A percentile compares a stretch with the other conserved stretches of the same genome.
Conservation (phyloP, 2,797 vertebrate species). For the Danio kyathit region DNA sequence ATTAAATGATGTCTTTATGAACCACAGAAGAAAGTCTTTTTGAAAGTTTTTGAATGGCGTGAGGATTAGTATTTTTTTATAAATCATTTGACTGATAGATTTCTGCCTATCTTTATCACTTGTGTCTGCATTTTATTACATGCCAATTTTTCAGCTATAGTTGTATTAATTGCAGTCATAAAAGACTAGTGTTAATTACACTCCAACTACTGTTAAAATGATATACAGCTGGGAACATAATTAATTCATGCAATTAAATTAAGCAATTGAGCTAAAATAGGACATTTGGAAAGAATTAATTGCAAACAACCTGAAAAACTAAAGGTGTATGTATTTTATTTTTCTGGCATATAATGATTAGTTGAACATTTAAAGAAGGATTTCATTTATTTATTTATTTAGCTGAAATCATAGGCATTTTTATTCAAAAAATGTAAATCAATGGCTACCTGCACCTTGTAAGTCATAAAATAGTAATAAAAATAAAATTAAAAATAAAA, state of each 20-base stretch:
- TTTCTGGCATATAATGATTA: too few species aligned
- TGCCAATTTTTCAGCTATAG: not conserved
- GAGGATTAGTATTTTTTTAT: constrained; percentile 4
- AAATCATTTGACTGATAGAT: constrained; percentile 17
- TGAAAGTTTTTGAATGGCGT: not conserved
- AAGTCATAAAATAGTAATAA: too few species aligned
- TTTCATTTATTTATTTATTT: too few species aligned
- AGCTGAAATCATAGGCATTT: too few species aligned
- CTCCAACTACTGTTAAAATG: not conserved
- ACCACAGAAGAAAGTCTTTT: not conserved
- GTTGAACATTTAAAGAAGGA: too few species aligned
- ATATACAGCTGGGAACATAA: too few species aligned
- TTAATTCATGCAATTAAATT: not conserved
- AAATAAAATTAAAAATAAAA: too few species aligned
- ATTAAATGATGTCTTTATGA: not conserved
- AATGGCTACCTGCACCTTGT: too few species aligned
- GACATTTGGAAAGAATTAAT: too few species aligned
- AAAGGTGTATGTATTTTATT: too few species aligned
- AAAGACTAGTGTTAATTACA: not conserved
- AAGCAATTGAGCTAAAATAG: not conserved
- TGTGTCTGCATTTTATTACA: not conserved
- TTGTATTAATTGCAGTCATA: not conserved
- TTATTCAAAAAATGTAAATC: too few species aligned
- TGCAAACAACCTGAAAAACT: too few species aligned
- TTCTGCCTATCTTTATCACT: not conserved